These are phyloP conservation scores for Bufotes viridis DNA, from an alignment of 2,797 vertebrate genomes.

Conservation along the genomic window DNA sequence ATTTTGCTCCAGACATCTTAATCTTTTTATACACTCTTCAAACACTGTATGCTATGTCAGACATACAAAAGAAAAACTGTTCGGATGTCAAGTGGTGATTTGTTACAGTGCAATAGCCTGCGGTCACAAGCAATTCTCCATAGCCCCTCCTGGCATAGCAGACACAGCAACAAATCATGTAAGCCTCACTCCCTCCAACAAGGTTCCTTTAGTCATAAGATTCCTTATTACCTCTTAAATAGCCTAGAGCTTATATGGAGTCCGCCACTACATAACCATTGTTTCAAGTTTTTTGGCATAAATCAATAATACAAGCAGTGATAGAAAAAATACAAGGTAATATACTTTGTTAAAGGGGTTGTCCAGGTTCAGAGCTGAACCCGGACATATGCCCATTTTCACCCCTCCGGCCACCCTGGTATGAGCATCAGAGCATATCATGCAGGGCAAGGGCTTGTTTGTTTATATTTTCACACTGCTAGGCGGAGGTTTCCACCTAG, in stretches of 20 bases:
- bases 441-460: too few relatives aligned
- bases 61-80: constrained; percentile 42
- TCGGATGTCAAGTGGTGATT: constrained; percentile 37
- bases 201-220: not conserved
- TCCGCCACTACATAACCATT: not conserved
- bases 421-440: too few relatives aligned
- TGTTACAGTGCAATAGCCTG: constrained; percentile 38
- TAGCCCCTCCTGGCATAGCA: constrained; percentile 5
- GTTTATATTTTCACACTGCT: too few relatives aligned
- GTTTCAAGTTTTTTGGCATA: too few relatives aligned
- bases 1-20: constrained; percentile 35
- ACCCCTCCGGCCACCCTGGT: too few relatives aligned
- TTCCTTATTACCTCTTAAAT: not conserved
- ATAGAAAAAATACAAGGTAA: too few relatives aligned
- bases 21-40: constrained; percentile 12
- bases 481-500: too few relatives aligned
- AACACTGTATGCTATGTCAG: constrained; percentile 5
- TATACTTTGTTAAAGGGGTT: too few relatives aligned
- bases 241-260: not conserved
- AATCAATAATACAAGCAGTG: too few relatives aligned
- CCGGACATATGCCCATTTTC: too few relatives aligned
- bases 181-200: not conserved
- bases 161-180: not conserved
- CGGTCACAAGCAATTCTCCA: constrained; percentile 12
- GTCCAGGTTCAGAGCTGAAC: too few relatives aligned